Base-by-base conservation (phyloP, 1,140 invertebrate species). In the Drosophila azteca region DNA sequence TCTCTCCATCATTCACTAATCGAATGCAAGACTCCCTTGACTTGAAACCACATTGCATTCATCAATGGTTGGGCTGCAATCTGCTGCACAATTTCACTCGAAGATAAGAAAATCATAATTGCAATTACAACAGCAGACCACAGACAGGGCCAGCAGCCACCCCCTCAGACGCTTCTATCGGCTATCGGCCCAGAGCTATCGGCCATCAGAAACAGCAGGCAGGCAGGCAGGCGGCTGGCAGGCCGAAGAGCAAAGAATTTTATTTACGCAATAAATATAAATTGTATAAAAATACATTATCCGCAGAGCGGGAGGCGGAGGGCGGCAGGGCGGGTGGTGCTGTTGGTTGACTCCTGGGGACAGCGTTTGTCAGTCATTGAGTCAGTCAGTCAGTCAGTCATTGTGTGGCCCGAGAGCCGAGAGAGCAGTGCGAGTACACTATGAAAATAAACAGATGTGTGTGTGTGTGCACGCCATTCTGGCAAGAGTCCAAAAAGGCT, bases 391-490 rank as follows among this genome's bases (percentile, higher is more conserved):
- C 67, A 72, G 39, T 41, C 67, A 63, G 49, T 44, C 70, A 71
- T 55, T 13, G 50, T 44, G 51, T 44, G 51, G 54, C 69, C 68
- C 68, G 73, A 48, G 73, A 68, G n/a, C n/a, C n/a, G n/a, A 1
- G 17, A 20, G 17, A 20, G 17, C 17, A 20, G 17, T 20, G 17
- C 17, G 17, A 20, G 17, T 20, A 20, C 78, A 77, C 62, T 74
- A 74, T 66, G 53, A 69, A 75, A 84, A 84, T 84, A 84, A 84
- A 77, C 80, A 84, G 81, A 84, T 85, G 80, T 84, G n/a, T n/a
- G n/a, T n/a, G n/a, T n/a, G n/a, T n/a, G 8, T 9, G 31, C 8
- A 8, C 31, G 8, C 31, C 31, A 77, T 60, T 66, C 76, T 84
- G 80, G 80, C 80, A 84, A 52, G 8, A 13, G 53, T 61, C 80